Evolutionary conservation across 2,797 vertebrate genomes (phyloP).

Genomic region (Pseudochromis fuscus): DNA sequence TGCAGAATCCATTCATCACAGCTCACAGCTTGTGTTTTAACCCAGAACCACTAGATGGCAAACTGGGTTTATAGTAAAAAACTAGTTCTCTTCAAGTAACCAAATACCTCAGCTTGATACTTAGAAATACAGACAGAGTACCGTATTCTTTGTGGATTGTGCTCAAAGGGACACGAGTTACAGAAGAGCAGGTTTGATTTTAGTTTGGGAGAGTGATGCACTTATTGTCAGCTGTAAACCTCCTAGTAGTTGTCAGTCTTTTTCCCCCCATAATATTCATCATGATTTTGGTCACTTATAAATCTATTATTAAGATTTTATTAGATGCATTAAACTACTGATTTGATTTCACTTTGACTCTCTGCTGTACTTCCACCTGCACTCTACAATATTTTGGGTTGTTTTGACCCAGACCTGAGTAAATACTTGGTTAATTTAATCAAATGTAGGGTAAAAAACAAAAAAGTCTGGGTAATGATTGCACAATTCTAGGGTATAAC

Average conservation of each 20-base stretch:
- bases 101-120: not conserved
- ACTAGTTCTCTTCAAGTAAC: not conserved
- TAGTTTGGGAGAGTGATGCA: not conserved
- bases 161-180: constrained; percentile 4
- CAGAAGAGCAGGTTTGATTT: not conserved
- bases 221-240: not conserved
- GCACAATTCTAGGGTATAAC: too few species aligned
- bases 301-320: too few species aligned
- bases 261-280: too few species aligned
- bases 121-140: constrained; percentile 16
- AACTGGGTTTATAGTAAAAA: constrained; percentile 9
- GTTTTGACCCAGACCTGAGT: too few species aligned
- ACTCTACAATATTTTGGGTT: too few species aligned
- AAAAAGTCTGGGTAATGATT: too few species aligned
- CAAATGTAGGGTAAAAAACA: too few species aligned
- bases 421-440: too few species aligned
- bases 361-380: constrained; percentile 1
- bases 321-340: too few species aligned
- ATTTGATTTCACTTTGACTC: not conserved
- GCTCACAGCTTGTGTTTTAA: constrained; percentile 7
- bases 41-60: constrained; percentile 61
- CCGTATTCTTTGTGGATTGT: constrained; percentile 36
- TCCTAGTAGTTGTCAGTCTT: too few species aligned
- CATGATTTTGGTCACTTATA: too few species aligned
- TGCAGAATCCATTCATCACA: not conserved